These are phyloP conservation scores for Lontra canadensis DNA, from an alignment of 2,113 vertebrate genomes.

Conservation along the genomic window DNA sequence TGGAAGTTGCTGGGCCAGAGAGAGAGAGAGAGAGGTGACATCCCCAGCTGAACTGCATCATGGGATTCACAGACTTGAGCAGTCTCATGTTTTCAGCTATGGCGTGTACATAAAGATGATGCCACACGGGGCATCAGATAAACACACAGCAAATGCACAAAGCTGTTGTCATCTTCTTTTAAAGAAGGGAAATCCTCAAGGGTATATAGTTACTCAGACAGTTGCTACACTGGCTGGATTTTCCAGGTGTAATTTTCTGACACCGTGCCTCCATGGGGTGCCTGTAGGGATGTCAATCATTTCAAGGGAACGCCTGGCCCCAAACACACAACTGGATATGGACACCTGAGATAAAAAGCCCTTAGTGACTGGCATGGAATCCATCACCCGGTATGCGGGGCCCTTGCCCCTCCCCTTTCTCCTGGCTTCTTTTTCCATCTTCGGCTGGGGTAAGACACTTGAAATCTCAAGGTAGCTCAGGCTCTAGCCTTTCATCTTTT, in stretches of 20 bases:
- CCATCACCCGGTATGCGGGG: background rate
- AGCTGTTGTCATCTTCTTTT: conserved; percentile 65
- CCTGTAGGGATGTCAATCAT: background rate
- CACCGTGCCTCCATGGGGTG: background rate
- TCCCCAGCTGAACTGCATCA: conserved; percentile 1
- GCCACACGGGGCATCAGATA: conserved; percentile 55
- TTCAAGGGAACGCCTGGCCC: background rate
- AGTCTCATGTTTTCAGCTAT: conserved; percentile 27
- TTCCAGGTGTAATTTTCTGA: conserved; percentile 44
- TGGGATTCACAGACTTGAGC: background rate
- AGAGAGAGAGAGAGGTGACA: background rate
- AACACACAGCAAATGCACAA: conserved; percentile 61
- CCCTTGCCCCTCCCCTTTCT: background rate
- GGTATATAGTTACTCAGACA: background rate
- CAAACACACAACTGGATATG: background rate
- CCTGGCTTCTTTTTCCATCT: background rate
- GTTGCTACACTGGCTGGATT: background rate
- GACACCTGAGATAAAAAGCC: background rate
- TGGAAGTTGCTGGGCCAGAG: conserved; percentile 16
- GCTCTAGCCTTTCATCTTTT: conserved; percentile 63
- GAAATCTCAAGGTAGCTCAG: conserved; percentile 69
- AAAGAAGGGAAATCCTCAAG: conserved; percentile 58
- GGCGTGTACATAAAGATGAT: background rate
- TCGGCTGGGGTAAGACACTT: conserved; percentile 43
- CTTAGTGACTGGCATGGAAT: background rate